These are phyloP conservation scores for Diarsia dahlii DNA, from an alignment of 2,888 invertebrate genomes.

Conservation along the genomic window DNA sequence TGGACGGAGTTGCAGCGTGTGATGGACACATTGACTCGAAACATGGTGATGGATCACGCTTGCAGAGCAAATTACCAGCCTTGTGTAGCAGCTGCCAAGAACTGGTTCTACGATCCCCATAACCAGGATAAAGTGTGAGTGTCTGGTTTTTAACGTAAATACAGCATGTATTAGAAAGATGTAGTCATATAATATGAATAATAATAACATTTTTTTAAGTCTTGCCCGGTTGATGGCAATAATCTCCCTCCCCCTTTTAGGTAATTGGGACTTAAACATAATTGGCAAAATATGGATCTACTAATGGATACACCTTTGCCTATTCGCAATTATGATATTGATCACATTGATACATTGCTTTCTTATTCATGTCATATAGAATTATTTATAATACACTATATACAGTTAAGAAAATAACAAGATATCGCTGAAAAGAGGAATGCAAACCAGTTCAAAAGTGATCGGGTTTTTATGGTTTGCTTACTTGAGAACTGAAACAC, in stretches of 20 bases:
- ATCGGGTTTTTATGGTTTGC: not conserved
- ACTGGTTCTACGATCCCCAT: constrained; percentile 82
- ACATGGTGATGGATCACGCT: constrained; percentile 86
- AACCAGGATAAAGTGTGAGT: constrained; percentile 80
- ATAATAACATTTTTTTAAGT: too few relatives aligned
- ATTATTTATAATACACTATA: not conserved
- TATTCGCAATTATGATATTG: too few relatives aligned
- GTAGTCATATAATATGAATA: too few relatives aligned
- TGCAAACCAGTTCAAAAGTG: not conserved
- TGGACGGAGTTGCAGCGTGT: constrained; percentile 78
- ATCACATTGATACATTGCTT: not conserved
- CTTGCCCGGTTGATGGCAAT: too few relatives aligned
- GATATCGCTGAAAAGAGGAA: not conserved
- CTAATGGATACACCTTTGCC: too few relatives aligned
- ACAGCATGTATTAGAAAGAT: not conserved
- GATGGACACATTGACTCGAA: constrained; percentile 81
- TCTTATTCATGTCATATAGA: not conserved
- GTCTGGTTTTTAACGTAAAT: not conserved
- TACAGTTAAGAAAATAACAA: not conserved
- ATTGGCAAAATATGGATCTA: too few relatives aligned
- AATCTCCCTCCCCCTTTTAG: too few relatives aligned
- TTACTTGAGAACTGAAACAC: not conserved
- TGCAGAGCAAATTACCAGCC: constrained; percentile 82
- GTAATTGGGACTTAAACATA: too few relatives aligned
- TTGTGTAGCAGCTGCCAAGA: constrained; percentile 83